phyloP scores from a whole-genome alignment of 1,140 invertebrate genomes.

The Microplitis demolitor region DNA sequence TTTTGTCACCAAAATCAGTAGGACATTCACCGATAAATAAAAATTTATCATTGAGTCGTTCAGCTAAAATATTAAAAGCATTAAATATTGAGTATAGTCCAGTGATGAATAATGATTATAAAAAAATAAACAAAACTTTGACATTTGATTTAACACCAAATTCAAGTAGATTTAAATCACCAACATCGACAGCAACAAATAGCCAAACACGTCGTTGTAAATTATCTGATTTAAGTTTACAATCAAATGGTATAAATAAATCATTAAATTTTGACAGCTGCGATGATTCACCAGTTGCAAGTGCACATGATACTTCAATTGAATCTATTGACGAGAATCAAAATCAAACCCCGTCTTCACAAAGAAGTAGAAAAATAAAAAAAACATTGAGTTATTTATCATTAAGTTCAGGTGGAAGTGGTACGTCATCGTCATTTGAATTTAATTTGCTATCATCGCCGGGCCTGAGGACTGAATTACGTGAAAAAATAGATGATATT shows the following conservation, averaged over 20 bases:
- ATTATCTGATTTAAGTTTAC: constrained; percentile 33
- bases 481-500: constrained; percentile 40
- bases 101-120: constrained; percentile 28
- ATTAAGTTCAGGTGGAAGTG: constrained; percentile 31
- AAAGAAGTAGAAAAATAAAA: constrained; percentile 37
- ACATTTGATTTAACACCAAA: constrained; percentile 48
- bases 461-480: constrained; percentile 32
- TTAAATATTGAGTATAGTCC: constrained; percentile 42
- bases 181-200: neutral
- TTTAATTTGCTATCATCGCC: constrained; percentile 33
- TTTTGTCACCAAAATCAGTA: constrained; percentile 36
- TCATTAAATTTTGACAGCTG: constrained; percentile 40
- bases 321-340: constrained; percentile 54
- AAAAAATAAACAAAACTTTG: constrained; percentile 48
- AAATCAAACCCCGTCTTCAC: constrained; percentile 47
- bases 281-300: constrained; percentile 34
- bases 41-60: constrained; percentile 42
- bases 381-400: constrained; percentile 40
- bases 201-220: constrained; percentile 13
- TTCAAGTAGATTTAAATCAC: constrained; percentile 31
- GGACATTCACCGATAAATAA: constrained; percentile 20
- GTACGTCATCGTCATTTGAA: constrained; percentile 9
- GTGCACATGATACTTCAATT: constrained; percentile 33
- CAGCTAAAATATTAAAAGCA: constrained; percentile 52
- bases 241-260: constrained; percentile 38